phyloP scores from a whole-genome alignment of 2,113 vertebrate genomes.

The Pelecanoides urinatrix region DNA sequence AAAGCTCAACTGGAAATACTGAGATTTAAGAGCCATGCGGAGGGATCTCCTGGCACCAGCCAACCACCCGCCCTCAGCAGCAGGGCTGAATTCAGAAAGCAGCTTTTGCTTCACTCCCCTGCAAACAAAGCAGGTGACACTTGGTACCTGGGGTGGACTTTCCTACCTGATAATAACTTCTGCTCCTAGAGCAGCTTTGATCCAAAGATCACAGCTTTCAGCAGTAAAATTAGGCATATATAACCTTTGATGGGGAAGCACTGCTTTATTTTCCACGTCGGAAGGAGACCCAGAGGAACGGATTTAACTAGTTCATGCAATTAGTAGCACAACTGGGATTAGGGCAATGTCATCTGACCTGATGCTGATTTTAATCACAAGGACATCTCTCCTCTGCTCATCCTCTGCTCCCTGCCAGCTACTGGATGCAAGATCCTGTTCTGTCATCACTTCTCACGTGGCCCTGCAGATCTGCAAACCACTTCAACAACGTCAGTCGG shows the following conservation, averaged over 20 bases:
- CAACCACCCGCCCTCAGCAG: background rate
- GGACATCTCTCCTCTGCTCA: background rate
- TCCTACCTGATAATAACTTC: background rate
- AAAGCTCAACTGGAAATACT: slow-evolving; percentile 21
- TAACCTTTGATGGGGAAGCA: background rate
- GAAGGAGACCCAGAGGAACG: background rate
- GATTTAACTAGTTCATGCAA: background rate
- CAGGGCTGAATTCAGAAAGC: background rate
- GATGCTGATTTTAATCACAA: background rate
- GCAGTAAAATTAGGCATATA: background rate
- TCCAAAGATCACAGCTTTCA: background rate
- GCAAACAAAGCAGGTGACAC: background rate
- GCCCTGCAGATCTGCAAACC: background rate
- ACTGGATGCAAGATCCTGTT: background rate
- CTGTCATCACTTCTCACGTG: background rate
- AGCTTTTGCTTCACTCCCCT: background rate
- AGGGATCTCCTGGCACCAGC: background rate
- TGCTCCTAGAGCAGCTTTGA: background rate
- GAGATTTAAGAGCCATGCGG: background rate
- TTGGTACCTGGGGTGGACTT: background rate
- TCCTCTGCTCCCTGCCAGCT: background rate
- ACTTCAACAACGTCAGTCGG: rapidly evolving
- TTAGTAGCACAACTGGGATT: background rate
- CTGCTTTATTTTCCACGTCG: background rate
- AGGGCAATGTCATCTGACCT: background rate